Evolutionary conservation across 2,113 vertebrate genomes (phyloP).

Genomic region (Corapipo altera): DNA sequence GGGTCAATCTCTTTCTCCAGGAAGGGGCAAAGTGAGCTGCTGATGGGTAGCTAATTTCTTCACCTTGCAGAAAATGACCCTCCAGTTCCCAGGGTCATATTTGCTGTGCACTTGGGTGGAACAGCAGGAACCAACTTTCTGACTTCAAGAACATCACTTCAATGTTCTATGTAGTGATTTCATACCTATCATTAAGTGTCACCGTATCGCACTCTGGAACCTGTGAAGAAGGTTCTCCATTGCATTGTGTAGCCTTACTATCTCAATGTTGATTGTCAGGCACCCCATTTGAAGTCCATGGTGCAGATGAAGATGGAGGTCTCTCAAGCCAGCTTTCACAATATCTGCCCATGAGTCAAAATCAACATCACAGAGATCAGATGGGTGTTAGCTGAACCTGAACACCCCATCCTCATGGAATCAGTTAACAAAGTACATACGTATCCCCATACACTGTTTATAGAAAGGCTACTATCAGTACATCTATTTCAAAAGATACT

Average conservation of each 20-base stretch:
- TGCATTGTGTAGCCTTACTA: neutral
- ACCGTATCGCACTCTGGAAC: neutral
- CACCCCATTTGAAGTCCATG: neutral
- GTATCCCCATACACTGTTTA: neutral
- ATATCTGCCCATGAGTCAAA: neutral
- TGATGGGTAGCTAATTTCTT: neutral
- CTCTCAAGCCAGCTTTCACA: neutral
- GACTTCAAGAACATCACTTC: neutral
- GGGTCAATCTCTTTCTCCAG: neutral
- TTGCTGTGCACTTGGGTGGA: neutral
- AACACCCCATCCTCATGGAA: neutral
- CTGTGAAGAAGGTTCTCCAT: neutral
- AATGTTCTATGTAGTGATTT: neutral
- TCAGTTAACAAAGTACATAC: neutral
- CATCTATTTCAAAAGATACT: neutral
- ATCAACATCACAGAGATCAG: neutral
- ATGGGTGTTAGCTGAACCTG: neutral
- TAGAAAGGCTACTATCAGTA: neutral
- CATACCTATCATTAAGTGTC: neutral
- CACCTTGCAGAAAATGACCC: rapidly evolving
- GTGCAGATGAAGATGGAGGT: neutral
- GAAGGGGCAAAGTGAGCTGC: neutral
- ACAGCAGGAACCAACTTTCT: neutral
- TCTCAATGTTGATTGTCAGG: rapidly evolving
- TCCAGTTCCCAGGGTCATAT: neutral